A percentile compares a stretch with the other conserved stretches of the same genome.
phyloP scores from a whole-genome alignment of 2,113 vertebrate species.

The Megaptera novaeangliae region DNA sequence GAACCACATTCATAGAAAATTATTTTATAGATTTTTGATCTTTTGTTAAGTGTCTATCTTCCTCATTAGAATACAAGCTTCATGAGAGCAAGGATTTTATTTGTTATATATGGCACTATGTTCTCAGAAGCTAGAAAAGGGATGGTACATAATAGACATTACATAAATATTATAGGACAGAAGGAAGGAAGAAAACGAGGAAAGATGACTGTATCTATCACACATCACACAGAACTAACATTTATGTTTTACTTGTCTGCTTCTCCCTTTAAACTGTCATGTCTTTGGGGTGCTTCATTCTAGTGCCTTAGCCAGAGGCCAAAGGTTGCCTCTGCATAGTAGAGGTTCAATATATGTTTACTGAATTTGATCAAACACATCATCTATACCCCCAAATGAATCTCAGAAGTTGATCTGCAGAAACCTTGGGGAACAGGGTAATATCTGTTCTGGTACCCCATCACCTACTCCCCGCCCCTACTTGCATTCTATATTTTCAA shows the following conservation, averaged over 20 bases:
- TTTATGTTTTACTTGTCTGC: not conserved
- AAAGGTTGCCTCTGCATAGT: not conserved
- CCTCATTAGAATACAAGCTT: not conserved
- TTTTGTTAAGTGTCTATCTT: not conserved
- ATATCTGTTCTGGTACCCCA: not conserved
- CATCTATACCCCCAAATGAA: not conserved
- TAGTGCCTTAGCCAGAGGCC: not conserved
- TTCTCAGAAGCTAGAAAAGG: not conserved
- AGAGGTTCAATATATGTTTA: not conserved
- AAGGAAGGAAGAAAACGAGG: too few relatives aligned
- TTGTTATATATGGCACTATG: not conserved
- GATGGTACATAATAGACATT: not conserved
- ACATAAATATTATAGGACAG: not conserved
- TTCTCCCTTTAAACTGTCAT: not conserved
- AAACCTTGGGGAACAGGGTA: not conserved
- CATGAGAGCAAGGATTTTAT: not conserved
- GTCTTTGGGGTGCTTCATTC: not conserved
- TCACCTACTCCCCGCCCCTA: rapidly evolving
- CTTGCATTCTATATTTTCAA: not conserved
- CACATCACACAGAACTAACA: not conserved
- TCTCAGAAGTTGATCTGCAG: not conserved
- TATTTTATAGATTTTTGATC: not conserved
- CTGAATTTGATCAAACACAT: not conserved
- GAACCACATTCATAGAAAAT: not conserved
- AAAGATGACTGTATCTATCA: too few relatives aligned